Evolutionary conservation across 2,888 invertebrate species (phyloP), one percentile per base, ranked within the genome.

Genomic region (Drosophila suboccidentalis): DNA sequence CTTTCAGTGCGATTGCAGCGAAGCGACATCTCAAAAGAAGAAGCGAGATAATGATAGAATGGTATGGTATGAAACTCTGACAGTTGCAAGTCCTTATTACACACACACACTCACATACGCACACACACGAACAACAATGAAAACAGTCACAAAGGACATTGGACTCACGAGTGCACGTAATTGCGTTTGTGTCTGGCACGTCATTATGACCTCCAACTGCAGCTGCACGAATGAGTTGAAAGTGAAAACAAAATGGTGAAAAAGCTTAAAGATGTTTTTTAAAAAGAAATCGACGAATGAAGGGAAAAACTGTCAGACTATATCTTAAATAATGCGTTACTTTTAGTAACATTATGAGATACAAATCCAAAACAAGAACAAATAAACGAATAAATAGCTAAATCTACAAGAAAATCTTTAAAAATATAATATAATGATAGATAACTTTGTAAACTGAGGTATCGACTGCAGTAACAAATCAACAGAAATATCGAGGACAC

Each of bases 91-190:
- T 64, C 67, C 58, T 86, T 57, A 39, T 66, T 67, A 49, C 38
- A 50, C 49, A 44, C 44, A 57, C 41, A 64, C 53, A 70, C 47
- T 22, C 36, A 15, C 49, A 58, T 19, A 43, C 15, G 36, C 41
- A 11, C 10, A 58, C 39, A 66, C 4, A 49, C 55, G 36, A 29
- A 32, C 17, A 17, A 43, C 34, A 57, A 53, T 57, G 66, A 47
- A 59, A 26, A 54, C 50, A 47, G 19, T 71, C 43, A 72, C 79
- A 78, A 69, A 66, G 69, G 70, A 79, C 75, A 70, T 63, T 66
- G 71, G 64, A 70, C 80, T 66, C 68, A 72, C 70, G 72, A 82
- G 76, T 80, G 77, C 83, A 71, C 75, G 67, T 77, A 80, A 88
- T 82, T 82, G 71, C 67, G 79, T 69, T 77, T 78, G 72, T 73